Evolutionary conservation across 2,113 vertebrate genomes (phyloP), one percentile per base, ranked within the genome.

Genomic region (Hemiprocne comata): DNA sequence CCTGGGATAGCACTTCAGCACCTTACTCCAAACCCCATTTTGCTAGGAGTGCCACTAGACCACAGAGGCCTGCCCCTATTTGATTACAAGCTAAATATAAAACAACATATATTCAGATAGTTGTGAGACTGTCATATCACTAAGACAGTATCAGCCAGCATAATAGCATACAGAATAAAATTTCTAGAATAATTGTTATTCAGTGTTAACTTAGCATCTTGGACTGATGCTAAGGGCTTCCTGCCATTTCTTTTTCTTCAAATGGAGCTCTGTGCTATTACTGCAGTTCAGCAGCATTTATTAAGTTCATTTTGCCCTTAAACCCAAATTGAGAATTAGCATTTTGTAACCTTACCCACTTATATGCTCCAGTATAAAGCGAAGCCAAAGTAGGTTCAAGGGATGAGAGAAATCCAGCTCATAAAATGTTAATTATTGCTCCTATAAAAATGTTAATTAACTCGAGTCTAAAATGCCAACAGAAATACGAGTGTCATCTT

Each of bases 391-490:
- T 58, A 85, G 51, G 79, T 95, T 90, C 58, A 92, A 89, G 85
- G 17, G 50, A 91, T 66, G 33, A 91, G 78, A 54, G 38, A 42
- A 95, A 94, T 85, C 28, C 40, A 94, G 40, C 58, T 94, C 71
- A 95, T 93, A 95, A 95, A 97, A 95, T 66, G 50, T 73, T 93
- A 95, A 94, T 83, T 89, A 95, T 85, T 79, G 25, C 55, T 82
- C 34, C 81, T 62, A 95, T 89, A 89, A 96, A 96, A 95, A 91
- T 70, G 62, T 87, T 95, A 69, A 91, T 93, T 91, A 93, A 92
- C 86, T 94, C 2, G 3, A 66, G 46, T 81, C 54, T 91, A 94
- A 92, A 95, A 89, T 82, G n/a, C 66, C 86, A 93, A 66, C 8
- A 85, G 80, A 85, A 89, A 89, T 91, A 84, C 17, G 26, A 89